Percentiles rank a stretch among this genome's conserved stretches.
phyloP scores from a whole-genome alignment of 2,888 invertebrate genomes.

The Hemaris fuciformis region DNA sequence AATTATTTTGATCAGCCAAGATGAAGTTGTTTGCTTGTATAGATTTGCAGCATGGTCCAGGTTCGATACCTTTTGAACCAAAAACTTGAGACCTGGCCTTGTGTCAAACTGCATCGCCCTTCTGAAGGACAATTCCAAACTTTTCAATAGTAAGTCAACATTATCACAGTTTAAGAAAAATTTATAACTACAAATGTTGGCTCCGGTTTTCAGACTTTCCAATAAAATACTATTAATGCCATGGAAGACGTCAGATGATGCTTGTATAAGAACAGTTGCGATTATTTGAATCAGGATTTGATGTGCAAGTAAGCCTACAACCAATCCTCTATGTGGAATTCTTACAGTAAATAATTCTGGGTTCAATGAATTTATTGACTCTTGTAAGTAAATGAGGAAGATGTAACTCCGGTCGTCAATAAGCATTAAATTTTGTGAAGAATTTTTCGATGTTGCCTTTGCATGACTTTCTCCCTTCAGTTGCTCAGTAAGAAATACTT shows the following conservation, averaged over 20 bases:
- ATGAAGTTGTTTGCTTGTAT: conserved; percentile 95
- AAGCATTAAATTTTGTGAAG: conserved; percentile 73
- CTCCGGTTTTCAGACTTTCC: conserved; percentile 71
- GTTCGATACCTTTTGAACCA: conserved; percentile 95
- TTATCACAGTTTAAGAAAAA: conserved; percentile 82
- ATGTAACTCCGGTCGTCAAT: conserved; percentile 94
- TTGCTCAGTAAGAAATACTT: conserved; percentile 87
- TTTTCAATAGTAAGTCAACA: conserved; percentile 86
- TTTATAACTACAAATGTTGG: conserved; percentile 68
- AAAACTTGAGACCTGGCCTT: conserved; percentile 95
- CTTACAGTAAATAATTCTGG: conserved; percentile 90
- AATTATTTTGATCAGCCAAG: conserved; percentile 94
- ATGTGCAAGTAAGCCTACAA: conserved; percentile 94
- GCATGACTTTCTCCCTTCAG: conserved; percentile 57
- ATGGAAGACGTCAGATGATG: conserved; percentile 83
- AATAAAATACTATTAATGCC: conserved; percentile 83
- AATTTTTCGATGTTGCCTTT: conserved; percentile 62
- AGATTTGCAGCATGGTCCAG: conserved; percentile 93
- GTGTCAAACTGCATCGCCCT: conserved; percentile 93
- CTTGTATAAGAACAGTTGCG: conserved; percentile 91
- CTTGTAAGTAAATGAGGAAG: conserved; percentile 91
- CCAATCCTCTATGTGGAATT: conserved; percentile 92
- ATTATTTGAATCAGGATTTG: conserved; percentile 96
- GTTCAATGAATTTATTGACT: conserved; percentile 86
- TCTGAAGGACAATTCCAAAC: conserved; percentile 90